phyloP scores from a whole-genome alignment of 1,140 invertebrate species.

The Formica exsecta region DNA sequence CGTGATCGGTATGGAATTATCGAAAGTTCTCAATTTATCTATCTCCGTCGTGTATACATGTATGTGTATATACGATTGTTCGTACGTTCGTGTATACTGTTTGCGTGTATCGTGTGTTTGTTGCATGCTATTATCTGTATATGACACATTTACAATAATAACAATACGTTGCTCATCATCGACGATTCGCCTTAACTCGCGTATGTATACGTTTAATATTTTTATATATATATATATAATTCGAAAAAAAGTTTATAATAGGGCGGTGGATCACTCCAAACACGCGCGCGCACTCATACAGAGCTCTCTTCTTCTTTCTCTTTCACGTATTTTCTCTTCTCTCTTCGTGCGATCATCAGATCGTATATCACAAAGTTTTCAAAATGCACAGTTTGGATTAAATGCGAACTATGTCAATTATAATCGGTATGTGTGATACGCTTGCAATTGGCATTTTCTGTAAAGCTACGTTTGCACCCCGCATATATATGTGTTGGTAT shows the following conservation, averaged over 20 bases:
- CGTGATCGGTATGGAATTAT: constrained; percentile 83
- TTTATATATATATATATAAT: constrained; percentile 79
- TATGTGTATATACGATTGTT: constrained; percentile 28
- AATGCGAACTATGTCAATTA: constrained; percentile 36
- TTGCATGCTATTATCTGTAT: constrained; percentile 81
- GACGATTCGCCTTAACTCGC: constrained; percentile 74
- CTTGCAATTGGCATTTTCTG: constrained; percentile 18
- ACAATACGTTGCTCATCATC: constrained; percentile 83
- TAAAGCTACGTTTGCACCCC: neutral
- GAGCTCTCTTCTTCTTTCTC: neutral
- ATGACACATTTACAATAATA: constrained; percentile 85
- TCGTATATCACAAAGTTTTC: constrained; percentile 71
- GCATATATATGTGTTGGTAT: neutral
- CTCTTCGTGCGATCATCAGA: constrained; percentile 69
- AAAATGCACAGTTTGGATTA: constrained; percentile 71
- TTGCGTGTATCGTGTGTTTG: constrained; percentile 50
- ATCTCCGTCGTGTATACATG: constrained; percentile 58
- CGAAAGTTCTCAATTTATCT: constrained; percentile 81
- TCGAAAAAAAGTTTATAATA: constrained; percentile 78
- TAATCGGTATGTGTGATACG: constrained; percentile 31
- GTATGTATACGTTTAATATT: constrained; percentile 76
- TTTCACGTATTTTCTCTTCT: constrained; percentile 18
- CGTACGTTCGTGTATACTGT: constrained; percentile 42
- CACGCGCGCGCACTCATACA: constrained; percentile 9
- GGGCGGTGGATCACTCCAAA: constrained; percentile 19